Conservation (phyloP, 2,797 vertebrate species). For the Mus spretus region DNA sequence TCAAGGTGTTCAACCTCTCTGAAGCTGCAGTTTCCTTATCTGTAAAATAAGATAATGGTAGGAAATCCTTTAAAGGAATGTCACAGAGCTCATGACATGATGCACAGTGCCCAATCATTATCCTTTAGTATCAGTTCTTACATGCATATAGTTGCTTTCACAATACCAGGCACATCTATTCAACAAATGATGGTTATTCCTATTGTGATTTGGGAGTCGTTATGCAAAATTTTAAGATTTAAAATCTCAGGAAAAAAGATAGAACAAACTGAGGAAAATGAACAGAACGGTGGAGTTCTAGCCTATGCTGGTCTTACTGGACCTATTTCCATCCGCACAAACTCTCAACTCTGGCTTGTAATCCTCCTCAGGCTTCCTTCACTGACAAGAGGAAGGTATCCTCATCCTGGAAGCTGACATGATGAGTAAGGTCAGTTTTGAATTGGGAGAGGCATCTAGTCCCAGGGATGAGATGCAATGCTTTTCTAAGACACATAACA, state of each 20-base stretch:
- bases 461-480: neutral
- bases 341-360: neutral
- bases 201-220: neutral
- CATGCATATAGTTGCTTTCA: neutral
- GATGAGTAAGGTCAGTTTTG: conserved; percentile 45
- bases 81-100: neutral
- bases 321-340: neutral
- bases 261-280: neutral
- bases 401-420: neutral
- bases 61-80: neutral
- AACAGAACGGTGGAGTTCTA: neutral
- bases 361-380: neutral
- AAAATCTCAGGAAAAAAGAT: neutral
- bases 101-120: neutral
- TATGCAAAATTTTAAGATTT: neutral
- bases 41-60: neutral
- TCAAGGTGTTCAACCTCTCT: neutral
- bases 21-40: neutral
- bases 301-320: neutral
- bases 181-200: neutral
- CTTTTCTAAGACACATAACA: conserved; percentile 69
- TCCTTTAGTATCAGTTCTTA: neutral
- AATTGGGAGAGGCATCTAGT: conserved; percentile 46
- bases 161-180: neutral
- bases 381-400: neutral